Evolutionary conservation across 2,797 vertebrate genomes (phyloP), one percentile per base, ranked within the genome.

Genomic region (Zalophus californianus): DNA sequence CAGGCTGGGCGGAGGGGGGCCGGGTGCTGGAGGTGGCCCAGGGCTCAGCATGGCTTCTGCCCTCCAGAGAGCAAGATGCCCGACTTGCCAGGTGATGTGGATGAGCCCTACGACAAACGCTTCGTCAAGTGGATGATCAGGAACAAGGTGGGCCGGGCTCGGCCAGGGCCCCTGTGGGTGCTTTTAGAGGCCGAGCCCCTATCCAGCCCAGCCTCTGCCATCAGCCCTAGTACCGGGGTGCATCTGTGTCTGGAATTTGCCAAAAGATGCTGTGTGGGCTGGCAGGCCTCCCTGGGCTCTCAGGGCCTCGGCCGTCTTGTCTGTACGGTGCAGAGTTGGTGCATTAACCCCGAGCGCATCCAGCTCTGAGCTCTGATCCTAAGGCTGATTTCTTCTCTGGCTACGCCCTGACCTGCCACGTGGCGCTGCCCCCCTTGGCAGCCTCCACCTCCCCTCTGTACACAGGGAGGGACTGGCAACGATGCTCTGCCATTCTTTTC

Each of bases 91-190:
- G 97, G 98, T 35, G 97, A 98, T 0, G 98, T 97, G 0, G 97
- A 99, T 0, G 98, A 99, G 97, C 98, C 99, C 14, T 99, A 98
- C 0, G 99, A 99, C 98, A 99, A 98, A 82, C 98, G 98, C 98
- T 99, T 99, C 97, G 98, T 98, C 11, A 99, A 99, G 98, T 99
- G 99, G 99, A 99, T 99, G 90, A 98, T 99, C 41, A 99, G 99
- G 98, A 99, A 99, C 96, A 99, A 99, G 99, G 99, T 99, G 98
- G 94, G 91, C 21, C 0, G 77, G 54, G 48, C 58, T 50, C 77
- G 12, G 41, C 56, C 1, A 0, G 41, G 16, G 14, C 1, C 0
- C 20, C 72, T 3, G 41, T 44, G 41, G 41, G 70, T 41, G 38
- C 12, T 73, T 44, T 14, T 27, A 73, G 38, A 44, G 38, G 3